Base-by-base conservation (phyloP, 2,888 invertebrate species). In the Acleris sparsana region DNA sequence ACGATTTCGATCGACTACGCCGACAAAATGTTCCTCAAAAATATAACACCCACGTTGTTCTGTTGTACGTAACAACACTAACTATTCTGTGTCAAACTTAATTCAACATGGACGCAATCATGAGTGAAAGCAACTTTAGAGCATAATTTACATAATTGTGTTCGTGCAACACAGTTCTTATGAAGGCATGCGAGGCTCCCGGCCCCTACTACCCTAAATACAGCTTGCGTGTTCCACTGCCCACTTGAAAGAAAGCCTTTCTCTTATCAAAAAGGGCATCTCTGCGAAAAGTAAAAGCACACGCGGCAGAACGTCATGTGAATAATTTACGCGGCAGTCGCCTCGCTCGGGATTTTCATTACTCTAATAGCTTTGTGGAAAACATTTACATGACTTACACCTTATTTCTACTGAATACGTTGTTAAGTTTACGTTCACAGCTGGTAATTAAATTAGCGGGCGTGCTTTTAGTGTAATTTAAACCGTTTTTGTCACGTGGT, bases 211-310 rank as follows among this genome's bases (percentile, higher is more conserved):
- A 39, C 39, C 39, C 39, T 39, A 39, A 39, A 39, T 39, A 39
- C 13, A 39, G 13, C 13, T 55, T 43, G 58, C 65, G 55, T 61
- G 60, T 44, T 48, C 43, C 48, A 7, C 49, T 51, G 53, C 60
- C 25, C 43, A 65, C 51, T 55, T 49, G 33, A 51, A 65, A 65
- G 64, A 64, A 64, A 64, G 64, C 53, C 59, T 16, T 25, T 43
- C 52, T 16, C 53, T 67, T 71, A 73, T 72, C 69, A 66, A 55
- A 68, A 68, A 69, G 71, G 71, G 68, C 70, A 70, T 73, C 61
- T 61, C 22, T 49, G 55, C 66, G 68, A 70, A 72, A 72, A 72
- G 72, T 71, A 73, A 73, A 73, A 73, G 70, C 55, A n/a, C 33
- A 43, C 44, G 51, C 55, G 22, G 51, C 58, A 33, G 18, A 60